These are phyloP conservation scores for Lepidotrigona ventralis DNA, from an alignment of 1,140 invertebrate species.

Conservation along the genomic window DNA sequence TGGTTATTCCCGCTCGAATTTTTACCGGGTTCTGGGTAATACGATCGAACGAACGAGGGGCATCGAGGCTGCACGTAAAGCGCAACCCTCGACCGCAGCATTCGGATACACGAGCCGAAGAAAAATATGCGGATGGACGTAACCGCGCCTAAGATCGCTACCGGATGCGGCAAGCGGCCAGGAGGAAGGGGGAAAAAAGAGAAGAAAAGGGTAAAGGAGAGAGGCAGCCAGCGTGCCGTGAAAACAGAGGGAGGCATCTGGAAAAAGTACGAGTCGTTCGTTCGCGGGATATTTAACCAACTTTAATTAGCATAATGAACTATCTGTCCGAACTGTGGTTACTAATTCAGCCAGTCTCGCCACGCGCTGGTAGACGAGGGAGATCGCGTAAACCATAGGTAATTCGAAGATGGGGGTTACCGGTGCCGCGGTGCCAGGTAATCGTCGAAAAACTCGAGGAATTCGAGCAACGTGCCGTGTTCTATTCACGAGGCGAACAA, in stretches of 20 bases:
- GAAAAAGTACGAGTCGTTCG: conserved; percentile 30
- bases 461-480: conserved; percentile 22
- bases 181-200: neutral
- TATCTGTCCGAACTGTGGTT: conserved; percentile 58
- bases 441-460: conserved; percentile 29
- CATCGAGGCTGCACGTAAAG: conserved; percentile 31
- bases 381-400: conserved; percentile 12
- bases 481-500: conserved; percentile 19
- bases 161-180: conserved; percentile 51
- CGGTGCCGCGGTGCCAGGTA: neutral
- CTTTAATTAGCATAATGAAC: conserved; percentile 69
- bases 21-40: conserved; percentile 14
- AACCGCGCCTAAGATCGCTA: conserved; percentile 47
- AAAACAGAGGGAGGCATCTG: conserved; percentile 14
- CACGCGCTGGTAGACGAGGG: neutral
- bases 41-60: conserved; percentile 50
- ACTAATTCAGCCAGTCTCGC: conserved; percentile 45
- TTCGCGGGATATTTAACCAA: conserved; percentile 55
- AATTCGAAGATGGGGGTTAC: conserved; percentile 17
- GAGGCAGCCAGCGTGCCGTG: neutral
- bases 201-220: neutral
- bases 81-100: conserved; percentile 46
- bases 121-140: conserved; percentile 51
- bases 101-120: conserved; percentile 19
- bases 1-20: conserved; percentile 35